Conservation (phyloP, 2,113 vertebrate species). For the Mionectes macconnelli region DNA sequence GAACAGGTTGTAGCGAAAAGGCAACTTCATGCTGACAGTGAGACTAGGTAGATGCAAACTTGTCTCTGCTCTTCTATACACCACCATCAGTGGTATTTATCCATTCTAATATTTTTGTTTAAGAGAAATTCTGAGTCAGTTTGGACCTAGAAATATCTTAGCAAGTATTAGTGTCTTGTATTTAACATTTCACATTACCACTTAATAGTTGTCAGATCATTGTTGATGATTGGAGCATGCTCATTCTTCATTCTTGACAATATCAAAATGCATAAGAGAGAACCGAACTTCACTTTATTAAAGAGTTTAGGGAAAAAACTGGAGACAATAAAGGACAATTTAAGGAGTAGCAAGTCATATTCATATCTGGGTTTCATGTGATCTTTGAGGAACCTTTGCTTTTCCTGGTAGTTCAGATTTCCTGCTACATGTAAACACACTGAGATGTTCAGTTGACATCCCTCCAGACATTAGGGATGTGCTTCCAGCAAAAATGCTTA, state of each 20-base stretch:
- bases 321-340: not conserved
- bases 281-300: not conserved
- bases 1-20: not conserved
- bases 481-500: not conserved
- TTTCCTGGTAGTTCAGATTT: not conserved
- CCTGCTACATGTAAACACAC: not conserved
- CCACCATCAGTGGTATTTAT: not conserved
- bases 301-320: not conserved
- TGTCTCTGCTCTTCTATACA: not conserved
- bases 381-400: not conserved
- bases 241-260: not conserved
- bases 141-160: not conserved
- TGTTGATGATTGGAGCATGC: not conserved
- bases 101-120: not conserved
- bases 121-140: not conserved
- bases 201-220: not conserved
- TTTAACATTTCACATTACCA: not conserved
- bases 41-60: not conserved
- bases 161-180: not conserved
- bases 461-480: not conserved
- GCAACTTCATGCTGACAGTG: not conserved
- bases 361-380: not conserved
- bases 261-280: rapidly evolving
- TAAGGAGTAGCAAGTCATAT: not conserved
- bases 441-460: too few species aligned